phyloP scores from a whole-genome alignment of 1,140 invertebrate species.

The Psix sp. region DNA sequence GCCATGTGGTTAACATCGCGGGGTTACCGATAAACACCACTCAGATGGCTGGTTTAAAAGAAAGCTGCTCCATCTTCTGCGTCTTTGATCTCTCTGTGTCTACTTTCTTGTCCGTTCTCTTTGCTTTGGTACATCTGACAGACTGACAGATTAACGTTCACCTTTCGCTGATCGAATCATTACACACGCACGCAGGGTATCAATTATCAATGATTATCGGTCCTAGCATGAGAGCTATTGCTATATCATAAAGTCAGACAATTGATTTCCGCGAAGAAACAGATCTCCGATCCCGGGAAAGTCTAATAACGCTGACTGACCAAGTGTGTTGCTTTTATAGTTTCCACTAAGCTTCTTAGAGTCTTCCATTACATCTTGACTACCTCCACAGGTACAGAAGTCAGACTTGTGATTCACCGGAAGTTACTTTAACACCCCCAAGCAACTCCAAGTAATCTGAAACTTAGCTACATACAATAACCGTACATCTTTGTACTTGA shows the following conservation, averaged over 20 bases:
- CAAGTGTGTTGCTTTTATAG: slow-evolving; percentile 20
- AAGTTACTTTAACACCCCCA: slow-evolving; percentile 66
- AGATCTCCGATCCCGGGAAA: slow-evolving; percentile 27
- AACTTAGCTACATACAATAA: slow-evolving; percentile 73
- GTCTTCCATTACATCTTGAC: slow-evolving; percentile 62
- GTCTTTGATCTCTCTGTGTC: slow-evolving; percentile 58
- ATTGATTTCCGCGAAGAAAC: slow-evolving; percentile 38
- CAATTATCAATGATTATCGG: slow-evolving; percentile 42
- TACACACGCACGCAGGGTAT: slow-evolving; percentile 22
- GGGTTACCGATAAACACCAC: slow-evolving; percentile 61
- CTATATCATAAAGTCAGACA: slow-evolving; percentile 3
- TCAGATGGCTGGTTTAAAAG: slow-evolving; percentile 50
- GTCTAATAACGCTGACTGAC: slow-evolving; percentile 37
- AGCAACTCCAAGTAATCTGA: slow-evolving; percentile 69
- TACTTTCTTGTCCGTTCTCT: slow-evolving; percentile 40
- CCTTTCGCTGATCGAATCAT: slow-evolving; percentile 33
- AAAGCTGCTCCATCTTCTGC: slow-evolving; percentile 50
- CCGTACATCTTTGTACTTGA: slow-evolving; percentile 67
- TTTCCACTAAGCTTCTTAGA: slow-evolving; percentile 52
- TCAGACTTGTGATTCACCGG: slow-evolving; percentile 66
- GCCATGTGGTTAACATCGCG: slow-evolving; percentile 64
- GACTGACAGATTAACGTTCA: slow-evolving; percentile 52
- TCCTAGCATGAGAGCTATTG: slow-evolving; percentile 25
- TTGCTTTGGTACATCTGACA: slow-evolving; percentile 40
- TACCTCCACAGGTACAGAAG: slow-evolving; percentile 63